phyloP scores from a whole-genome alignment of 2,888 invertebrate genomes.

The Orthosia cruda region DNA sequence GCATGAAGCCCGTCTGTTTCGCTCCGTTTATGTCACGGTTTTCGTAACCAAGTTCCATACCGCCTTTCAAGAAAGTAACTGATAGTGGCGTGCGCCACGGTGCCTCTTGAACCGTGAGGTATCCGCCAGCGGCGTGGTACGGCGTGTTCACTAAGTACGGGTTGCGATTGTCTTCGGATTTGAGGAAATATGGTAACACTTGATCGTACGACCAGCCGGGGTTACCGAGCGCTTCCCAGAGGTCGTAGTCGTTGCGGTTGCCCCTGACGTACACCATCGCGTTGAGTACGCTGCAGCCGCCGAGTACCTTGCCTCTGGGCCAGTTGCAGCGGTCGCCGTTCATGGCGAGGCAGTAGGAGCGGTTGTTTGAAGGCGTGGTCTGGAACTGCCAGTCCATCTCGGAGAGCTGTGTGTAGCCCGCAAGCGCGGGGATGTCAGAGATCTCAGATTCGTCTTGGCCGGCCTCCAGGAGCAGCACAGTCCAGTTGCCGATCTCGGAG shows the following conservation, averaged over 20 bases:
- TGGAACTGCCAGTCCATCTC: conserved; percentile 98
- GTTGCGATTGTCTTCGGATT: conserved; percentile 97
- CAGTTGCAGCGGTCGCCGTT: conserved; percentile 97
- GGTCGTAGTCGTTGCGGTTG: conserved; percentile 96
- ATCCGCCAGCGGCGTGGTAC: conserved; percentile 95
- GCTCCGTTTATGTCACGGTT: conserved; percentile 96
- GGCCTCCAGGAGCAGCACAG: conserved; percentile 96
- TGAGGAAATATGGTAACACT: conserved; percentile 96
- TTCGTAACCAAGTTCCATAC: conserved; percentile 96
- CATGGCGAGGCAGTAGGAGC: conserved; percentile 97
- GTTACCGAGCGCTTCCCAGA: conserved; percentile 96
- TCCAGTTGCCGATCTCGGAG: conserved; percentile 96
- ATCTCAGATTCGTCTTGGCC: conserved; percentile 97
- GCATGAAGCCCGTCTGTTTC: conserved; percentile 96
- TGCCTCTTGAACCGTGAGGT: conserved; percentile 96
- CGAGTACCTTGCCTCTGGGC: conserved; percentile 98
- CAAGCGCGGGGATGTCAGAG: conserved; percentile 96
- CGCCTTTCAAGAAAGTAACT: conserved; percentile 96
- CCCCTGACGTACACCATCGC: conserved; percentile 98
- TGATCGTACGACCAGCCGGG: conserved; percentile 97
- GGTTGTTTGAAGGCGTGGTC: conserved; percentile 95
- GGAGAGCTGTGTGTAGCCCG: conserved; percentile 96
- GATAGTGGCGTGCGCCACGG: conserved; percentile 96
- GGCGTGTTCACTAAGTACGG: conserved; percentile 95
- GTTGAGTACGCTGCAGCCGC: conserved; percentile 97